Evolutionary conservation across 2,797 vertebrate genomes (phyloP).

Genomic region (Mus minutoides): DNA sequence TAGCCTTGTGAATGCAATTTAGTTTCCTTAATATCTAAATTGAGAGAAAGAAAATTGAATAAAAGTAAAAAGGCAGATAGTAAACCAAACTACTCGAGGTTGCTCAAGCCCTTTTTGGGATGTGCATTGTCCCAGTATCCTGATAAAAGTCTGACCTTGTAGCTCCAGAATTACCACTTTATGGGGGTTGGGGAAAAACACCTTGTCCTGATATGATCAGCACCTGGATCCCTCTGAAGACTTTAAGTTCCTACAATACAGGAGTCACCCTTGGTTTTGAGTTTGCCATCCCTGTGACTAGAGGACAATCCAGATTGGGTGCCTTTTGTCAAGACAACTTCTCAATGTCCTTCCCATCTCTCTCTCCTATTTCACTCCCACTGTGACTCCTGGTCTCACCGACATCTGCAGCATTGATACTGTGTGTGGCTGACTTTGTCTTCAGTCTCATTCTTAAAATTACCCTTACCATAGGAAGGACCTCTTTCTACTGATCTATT

Average conservation of each 20-base stretch:
- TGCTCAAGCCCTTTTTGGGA: neutral
- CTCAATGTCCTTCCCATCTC: neutral
- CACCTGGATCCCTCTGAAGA: neutral
- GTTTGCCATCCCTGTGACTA: neutral
- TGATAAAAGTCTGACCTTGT: neutral
- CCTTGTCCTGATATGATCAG: neutral
- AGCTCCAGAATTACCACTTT: neutral
- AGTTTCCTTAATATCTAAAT: constrained; percentile 5
- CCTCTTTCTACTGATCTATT: neutral
- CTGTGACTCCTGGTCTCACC: neutral
- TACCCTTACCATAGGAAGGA: neutral
- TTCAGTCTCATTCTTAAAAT: neutral
- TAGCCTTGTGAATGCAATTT: neutral
- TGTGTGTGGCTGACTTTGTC: neutral
- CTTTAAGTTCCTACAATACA: neutral
- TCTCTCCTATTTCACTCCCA: neutral
- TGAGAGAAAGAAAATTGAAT: neutral
- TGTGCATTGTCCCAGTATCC: neutral
- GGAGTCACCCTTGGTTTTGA: neutral
- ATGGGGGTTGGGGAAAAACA: neutral
- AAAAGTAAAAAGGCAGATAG: neutral
- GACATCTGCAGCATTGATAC: no score
- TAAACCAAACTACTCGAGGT: neutral
- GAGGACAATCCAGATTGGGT: neutral
- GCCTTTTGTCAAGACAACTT: neutral